Evolutionary conservation across 2,113 vertebrate genomes (phyloP).

Genomic region (Abramis brama): DNA sequence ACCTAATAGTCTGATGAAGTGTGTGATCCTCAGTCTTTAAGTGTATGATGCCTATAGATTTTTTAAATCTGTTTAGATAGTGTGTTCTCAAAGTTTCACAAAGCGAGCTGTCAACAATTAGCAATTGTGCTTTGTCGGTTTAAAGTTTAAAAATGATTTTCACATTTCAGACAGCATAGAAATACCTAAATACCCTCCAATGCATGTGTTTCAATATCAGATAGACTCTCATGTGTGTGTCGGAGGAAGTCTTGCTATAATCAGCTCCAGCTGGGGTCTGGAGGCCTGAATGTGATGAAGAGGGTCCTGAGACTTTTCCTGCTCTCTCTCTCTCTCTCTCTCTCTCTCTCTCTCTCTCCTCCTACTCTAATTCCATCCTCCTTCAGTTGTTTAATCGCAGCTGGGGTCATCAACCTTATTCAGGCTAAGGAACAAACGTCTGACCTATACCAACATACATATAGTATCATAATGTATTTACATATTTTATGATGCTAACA

Average conservation of each 20-base stretch:
- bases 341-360: not conserved
- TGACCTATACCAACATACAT: not conserved
- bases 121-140: not conserved
- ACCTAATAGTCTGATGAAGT: not conserved
- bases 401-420: not conserved
- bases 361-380: conserved; percentile 24
- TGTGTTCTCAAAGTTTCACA: not conserved
- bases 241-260: conserved; percentile 57
- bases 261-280: conserved; percentile 76
- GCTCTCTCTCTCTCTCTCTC: conserved; percentile 40
- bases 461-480: not conserved
- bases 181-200: not conserved
- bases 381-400: not conserved
- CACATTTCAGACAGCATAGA: not conserved
- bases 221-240: conserved; percentile 30
- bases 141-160: not conserved
- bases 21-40: not conserved
- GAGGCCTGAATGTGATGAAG: conserved; percentile 73
- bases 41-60: not conserved
- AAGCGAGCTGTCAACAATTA: not conserved
- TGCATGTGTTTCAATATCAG: not conserved
- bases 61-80: not conserved
- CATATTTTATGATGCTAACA: not conserved
- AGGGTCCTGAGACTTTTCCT: conserved; percentile 40
- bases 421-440: not conserved